Base-by-base conservation (phyloP, 1,140 invertebrate genomes). In the Drosophila saltans region DNA sequence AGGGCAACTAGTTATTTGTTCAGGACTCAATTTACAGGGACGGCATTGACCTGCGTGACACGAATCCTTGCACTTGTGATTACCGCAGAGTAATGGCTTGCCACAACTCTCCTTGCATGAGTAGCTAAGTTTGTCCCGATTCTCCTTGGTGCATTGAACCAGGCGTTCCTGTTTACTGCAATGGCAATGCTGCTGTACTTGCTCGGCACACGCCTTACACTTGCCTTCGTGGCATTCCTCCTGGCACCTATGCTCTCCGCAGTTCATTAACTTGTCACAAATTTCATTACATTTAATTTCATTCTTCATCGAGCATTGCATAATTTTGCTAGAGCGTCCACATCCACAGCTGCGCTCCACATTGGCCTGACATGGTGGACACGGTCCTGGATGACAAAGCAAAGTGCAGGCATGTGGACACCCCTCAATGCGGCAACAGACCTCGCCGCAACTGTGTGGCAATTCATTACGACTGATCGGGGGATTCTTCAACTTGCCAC, bases 351-450 rank as follows among this genome's bases (percentile, higher is more conserved):
- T 91, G 55, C 95, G 94, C 30, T 78, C 83, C 57, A 95, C 93
- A 80, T 94, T 94, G 3, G 95, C 94, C 74, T 94, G 93, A 91
- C 97, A 98, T 1, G 96, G 95, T 7, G 98, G 97, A 91, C 96
- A 97, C 0, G 96, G 95, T 0, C 96, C 98, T 1, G 98, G 98
- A 92, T 99, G 98, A 92, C 98, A 99, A 0, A 97, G 93, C 68
- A 98, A 91, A 2, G 94, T 97, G 92, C 98, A 99, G 1, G 95
- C 95, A 92, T 99, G 98, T 1, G 94, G 93, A 91, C 98, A 99
- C 8, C 94, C 92, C 56, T 95, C 93, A 6, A 92, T 90, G 26
- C 95, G 95, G 24, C 95, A 94, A 90, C 98, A 99, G 0, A 96
- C 93, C 69, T 98, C 95, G 2, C 98, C 98, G 93, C 98, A 99